Base-by-base conservation (phyloP, 2,113 vertebrate genomes). In the Accipiter virgatus region DNA sequence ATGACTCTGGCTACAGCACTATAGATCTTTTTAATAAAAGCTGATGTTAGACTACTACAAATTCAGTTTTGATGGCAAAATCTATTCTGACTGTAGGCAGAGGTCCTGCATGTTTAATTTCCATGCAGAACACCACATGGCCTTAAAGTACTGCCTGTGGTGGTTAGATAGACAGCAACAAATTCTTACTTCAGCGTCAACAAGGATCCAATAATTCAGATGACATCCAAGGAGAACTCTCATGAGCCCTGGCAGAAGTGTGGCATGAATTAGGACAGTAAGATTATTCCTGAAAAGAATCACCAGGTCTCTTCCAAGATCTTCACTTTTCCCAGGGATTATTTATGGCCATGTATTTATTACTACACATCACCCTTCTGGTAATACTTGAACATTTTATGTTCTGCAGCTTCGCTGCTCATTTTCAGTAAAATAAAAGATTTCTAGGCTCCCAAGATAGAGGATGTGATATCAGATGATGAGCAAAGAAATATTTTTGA, bases 61-160 rank as follows among this genome's bases (percentile, higher is more conserved):
- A 97, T 82, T 77, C 70, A 87, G 86, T 82, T 85, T 92, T 93
- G 82, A 97, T 93, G 90, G 59, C 36, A 97, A 96, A 94, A 96
- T 94, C 95, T 93, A 95, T 91, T 68, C 84, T 92, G 83, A 74
- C 80, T 79, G 16, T 38, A 95, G 86, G 86, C 86, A 79, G 25
- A 77, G 55, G 70, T 78, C 58, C 73, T 91, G 88, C 81, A 81
- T 72, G 32, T 93, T 82, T 73, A 73, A 80, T 94, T 95, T 81
- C 61, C 48, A 38, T 68, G 52, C 45, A 70, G 45, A 68, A 38
- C 34, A 92, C 43, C 45, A 82, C 53, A 36, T 10, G 43, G 81
- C 53, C 73, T 61, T 81, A 31, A 86, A 90, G 63, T 47, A 83
- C 47, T 86, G 80, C 31, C 65, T 72, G 34, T 4, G 3, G 38